Evolutionary conservation across 23 tunicate species (phyloP).

Genomic region (Trididemnum miniatum): DNA sequence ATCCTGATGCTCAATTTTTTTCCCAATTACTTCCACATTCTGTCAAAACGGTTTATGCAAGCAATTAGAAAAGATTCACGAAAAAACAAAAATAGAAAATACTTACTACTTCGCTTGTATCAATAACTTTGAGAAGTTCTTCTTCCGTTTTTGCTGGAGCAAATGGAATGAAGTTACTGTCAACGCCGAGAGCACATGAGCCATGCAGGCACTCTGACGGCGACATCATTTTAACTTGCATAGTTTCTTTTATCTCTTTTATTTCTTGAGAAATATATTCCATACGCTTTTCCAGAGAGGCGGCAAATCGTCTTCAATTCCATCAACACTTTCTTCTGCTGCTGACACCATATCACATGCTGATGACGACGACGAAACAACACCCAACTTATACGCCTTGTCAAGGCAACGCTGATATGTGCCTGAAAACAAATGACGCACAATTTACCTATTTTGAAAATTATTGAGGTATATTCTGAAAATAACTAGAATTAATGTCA

Average conservation of each 20-base stretch:
- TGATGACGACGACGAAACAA: too few relatives aligned
- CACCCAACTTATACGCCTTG: too few relatives aligned
- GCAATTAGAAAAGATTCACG: neutral
- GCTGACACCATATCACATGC: too few relatives aligned
- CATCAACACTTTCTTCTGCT: too few relatives aligned
- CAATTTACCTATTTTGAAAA: too few relatives aligned
- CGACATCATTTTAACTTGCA: neutral
- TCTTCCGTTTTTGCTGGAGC: neutral
- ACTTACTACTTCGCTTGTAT: neutral
- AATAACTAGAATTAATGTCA: too few relatives aligned
- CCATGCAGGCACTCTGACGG: neutral
- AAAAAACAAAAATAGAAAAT: neutral
- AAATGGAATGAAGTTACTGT: neutral
- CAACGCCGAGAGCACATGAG: neutral
- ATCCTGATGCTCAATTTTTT: neutral
- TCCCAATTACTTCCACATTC: neutral
- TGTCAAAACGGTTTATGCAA: neutral
- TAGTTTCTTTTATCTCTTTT: neutral
- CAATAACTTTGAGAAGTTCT: neutral
- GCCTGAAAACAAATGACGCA: too few relatives aligned
- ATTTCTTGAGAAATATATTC: neutral
- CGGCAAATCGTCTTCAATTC: too few relatives aligned
- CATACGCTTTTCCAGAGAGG: neutral
- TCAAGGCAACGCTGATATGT: too few relatives aligned
- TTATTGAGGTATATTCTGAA: too few relatives aligned